Base-by-base conservation (phyloP, 1,140 invertebrate species). In the Subanguina moxae region DNA sequence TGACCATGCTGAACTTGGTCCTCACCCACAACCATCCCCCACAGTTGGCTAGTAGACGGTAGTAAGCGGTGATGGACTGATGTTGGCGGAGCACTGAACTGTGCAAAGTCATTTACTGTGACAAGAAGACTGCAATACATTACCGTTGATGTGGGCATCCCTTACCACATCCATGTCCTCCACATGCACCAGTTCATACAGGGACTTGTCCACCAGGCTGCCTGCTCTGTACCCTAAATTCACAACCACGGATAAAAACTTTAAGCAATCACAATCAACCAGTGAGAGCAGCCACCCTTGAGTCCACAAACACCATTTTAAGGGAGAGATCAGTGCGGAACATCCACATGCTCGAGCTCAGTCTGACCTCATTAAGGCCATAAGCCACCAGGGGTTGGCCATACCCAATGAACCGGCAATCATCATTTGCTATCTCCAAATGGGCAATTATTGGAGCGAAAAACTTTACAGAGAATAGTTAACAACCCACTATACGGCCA, bases 331-430 rank as follows among this genome's bases (percentile, higher is more conserved):
- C 48, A 21, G 48, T 25, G 48, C 48, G 48, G 23, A 52, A 52
- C 48, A 52, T 52, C n/a, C n/a, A 52, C 48, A 52, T 52, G n/a
- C n/a, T 21, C 48, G 48, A 25, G 48, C 48, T 52, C 48, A 52
- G 15, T 15, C 48, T 52, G 8, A 52, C 48, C 17, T 52, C 48
- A 52, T 52, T 52, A 21, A 52, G 48, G 8, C 48, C 48, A 52
- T 52, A 52, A 25, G 48, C 48, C n/a, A 52, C 48, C 48, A 52
- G 23, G n/a, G 48, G 48, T 52, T 52, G 48, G 17, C 48, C 48
- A 25, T 52, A 52, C 23, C 48, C 48, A 5, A 52, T 52, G 23
- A 52, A 52, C 48, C 48, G 48, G 15, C 48, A 52, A 15, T 52
- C 48, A 52, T 52, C 23, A 52, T 52, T 52, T 1, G 48, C 48